Evolutionary conservation across 2,888 invertebrate species (phyloP).

Genomic region (Eupithecia tripunctaria): DNA sequence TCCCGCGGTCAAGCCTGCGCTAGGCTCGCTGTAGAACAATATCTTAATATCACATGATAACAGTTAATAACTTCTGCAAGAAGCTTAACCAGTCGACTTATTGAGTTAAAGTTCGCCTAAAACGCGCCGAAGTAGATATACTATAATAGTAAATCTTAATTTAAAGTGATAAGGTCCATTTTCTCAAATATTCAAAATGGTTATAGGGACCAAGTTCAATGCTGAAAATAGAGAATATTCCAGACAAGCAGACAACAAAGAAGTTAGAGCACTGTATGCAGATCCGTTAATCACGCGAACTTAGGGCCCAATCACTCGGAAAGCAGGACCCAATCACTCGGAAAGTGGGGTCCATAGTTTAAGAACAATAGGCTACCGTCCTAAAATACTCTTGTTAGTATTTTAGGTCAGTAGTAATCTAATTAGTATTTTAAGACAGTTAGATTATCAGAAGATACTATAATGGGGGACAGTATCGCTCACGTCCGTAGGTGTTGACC

Average conservation of each 20-base stretch:
- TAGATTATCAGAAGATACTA: no score
- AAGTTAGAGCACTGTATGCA: slow-evolving; percentile 41
- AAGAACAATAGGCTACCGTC: no score
- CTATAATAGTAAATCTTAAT: not conserved
- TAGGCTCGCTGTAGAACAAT: not conserved
- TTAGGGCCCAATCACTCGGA: slow-evolving; percentile 20
- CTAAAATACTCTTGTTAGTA: no score
- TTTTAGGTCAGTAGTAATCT: no score
- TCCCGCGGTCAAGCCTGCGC: no score
- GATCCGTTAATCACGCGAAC: slow-evolving; percentile 48
- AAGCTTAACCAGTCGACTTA: not conserved
- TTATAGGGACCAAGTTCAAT: not conserved
- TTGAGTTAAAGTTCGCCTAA: not conserved
- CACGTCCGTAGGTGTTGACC: no score
- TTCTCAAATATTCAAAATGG: not conserved
- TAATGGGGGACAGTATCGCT: no score
- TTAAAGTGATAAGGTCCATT: not conserved
- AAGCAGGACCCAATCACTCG: slow-evolving; percentile 6
- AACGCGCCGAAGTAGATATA: not conserved
- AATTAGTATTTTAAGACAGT: no score
- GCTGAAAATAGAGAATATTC: slow-evolving; percentile 27
- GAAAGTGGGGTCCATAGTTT: slow-evolving; percentile 7
- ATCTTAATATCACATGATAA: not conserved
- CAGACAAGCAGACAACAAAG: slow-evolving; percentile 43
- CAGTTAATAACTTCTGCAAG: not conserved